Percentiles rank a stretch among this genome's conserved stretches.
phyloP scores from a whole-genome alignment of 2,113 vertebrate genomes.

The Plestiodon gilberti region DNA sequence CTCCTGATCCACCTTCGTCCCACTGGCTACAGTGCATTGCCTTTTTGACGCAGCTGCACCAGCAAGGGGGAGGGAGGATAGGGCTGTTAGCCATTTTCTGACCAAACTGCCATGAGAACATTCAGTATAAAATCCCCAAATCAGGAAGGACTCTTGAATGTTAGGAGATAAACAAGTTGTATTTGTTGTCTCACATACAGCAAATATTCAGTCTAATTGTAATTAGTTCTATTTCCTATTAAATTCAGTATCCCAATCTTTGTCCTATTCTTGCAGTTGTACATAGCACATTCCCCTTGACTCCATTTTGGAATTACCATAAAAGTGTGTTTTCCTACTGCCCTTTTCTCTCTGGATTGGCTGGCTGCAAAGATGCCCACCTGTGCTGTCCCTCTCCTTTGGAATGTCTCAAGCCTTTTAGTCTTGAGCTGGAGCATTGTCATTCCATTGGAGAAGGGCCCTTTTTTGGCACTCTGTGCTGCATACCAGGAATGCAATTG shows the following conservation, averaged over 20 bases:
- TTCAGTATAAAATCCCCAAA: background rate
- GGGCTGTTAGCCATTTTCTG: no score
- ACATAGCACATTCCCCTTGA: constrained; percentile 2
- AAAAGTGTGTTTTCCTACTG: constrained; percentile 3
- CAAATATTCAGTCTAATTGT: background rate
- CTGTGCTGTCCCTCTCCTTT: constrained; percentile 38
- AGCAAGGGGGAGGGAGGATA: no score
- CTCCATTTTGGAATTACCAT: constrained; percentile 2
- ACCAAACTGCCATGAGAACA: background rate
- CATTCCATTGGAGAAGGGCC: constrained; percentile 35
- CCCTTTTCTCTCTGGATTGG: background rate
- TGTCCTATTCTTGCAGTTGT: background rate
- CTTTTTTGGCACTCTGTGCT: constrained; percentile 28
- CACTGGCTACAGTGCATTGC: no score
- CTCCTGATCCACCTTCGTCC: no score
- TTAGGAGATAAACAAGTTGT: background rate
- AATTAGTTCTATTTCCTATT: background rate
- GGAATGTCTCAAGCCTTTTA: constrained; percentile 33
- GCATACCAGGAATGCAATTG: constrained; percentile 25
- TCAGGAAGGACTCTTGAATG: background rate
- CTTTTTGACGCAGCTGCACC: no score
- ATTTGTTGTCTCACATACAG: background rate
- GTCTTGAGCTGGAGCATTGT: constrained; percentile 23
- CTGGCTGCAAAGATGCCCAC: constrained; percentile 16
- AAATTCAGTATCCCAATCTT: background rate